A percentile compares a stretch with the other conserved stretches of the same genome.
phyloP scores from a whole-genome alignment of 2,888 invertebrate species.

The Muschampia plurimacula region DNA sequence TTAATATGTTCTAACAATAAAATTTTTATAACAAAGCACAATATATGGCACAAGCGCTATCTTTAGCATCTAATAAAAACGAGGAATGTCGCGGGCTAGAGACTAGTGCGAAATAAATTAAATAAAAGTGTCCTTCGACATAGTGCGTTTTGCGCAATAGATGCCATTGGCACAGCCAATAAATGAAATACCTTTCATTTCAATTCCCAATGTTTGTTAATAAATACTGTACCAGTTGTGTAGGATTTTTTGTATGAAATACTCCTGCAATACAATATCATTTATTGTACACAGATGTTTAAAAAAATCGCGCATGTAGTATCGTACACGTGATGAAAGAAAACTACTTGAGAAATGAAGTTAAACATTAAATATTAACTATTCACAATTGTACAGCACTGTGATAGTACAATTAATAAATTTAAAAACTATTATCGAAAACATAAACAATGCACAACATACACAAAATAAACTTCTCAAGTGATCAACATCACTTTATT shows the following conservation, averaged over 20 bases:
- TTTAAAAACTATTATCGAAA: no score
- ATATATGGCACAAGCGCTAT: neutral
- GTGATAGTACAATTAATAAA: no score
- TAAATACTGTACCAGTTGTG: neutral
- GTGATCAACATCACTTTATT: no score
- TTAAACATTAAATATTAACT: no score
- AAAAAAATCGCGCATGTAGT: neutral
- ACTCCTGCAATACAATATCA: neutral
- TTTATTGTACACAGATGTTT: neutral
- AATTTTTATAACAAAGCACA: neutral
- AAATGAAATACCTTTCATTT: conserved; percentile 3
- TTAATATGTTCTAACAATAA: neutral
- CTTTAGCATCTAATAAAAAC: neutral
- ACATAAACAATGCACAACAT: no score
- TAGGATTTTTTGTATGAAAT: neutral
- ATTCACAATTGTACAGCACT: no score
- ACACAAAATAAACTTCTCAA: no score
- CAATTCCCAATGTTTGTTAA: neutral
- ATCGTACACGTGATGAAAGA: no score
- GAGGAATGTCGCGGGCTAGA: neutral
- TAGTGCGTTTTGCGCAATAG: conserved; percentile 1
- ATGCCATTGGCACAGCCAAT: neutral
- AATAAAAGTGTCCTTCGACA: conserved; percentile 3
- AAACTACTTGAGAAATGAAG: no score
- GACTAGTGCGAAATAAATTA: conserved; percentile 2